Base-by-base conservation (phyloP, 2,888 invertebrate species). In the Syrphus vitripennis region DNA sequence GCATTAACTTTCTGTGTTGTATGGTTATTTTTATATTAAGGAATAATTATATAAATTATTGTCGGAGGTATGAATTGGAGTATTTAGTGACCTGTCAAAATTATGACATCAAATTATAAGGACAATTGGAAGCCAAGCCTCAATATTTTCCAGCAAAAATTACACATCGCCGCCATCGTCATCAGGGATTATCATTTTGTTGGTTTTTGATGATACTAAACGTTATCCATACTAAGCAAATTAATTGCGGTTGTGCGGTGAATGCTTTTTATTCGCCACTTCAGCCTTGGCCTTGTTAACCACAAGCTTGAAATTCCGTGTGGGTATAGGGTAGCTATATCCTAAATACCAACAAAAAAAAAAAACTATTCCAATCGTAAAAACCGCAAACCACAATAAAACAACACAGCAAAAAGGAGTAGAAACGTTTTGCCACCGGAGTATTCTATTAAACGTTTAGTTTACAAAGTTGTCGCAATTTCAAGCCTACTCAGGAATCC, bases 391-490 rank as follows among this genome's bases (percentile, higher is more conserved):
- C 9, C 59, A 31, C 45, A 65, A 4, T 42, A 19, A 45, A 65
- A 63, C 26, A 45, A 19, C 29, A 31, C 3, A 4, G 6, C 19
- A 65, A 45, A 65, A 65, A 19, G 4, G 5, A 67, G 12, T 2
- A 10, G 12, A 9, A 50, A 34, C 34, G 14, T 26, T 67, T 67
- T 9, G 16, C 48, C 65, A 55, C 3, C n/a, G n/a, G n/a, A 29
- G 53, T 63, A 63, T 63, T 42, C n/a, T 42, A 42, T 37, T 63
- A 42, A 42, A 26, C 42, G 57, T 57, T 57, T 76, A 71, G 57
- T 80, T 84, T 67, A 63, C 67, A 69, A 76, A 76, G 76, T 80
- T 81, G 80, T 77, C 71, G 76, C 80, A 76, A 84, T 76, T 84
- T 67, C 59, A 76, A 50, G 61, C 76, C 71, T 55, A 40, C 45